Evolutionary conservation across 2,113 vertebrate species (phyloP).

Genomic region (Odocoileus hemionus): DNA sequence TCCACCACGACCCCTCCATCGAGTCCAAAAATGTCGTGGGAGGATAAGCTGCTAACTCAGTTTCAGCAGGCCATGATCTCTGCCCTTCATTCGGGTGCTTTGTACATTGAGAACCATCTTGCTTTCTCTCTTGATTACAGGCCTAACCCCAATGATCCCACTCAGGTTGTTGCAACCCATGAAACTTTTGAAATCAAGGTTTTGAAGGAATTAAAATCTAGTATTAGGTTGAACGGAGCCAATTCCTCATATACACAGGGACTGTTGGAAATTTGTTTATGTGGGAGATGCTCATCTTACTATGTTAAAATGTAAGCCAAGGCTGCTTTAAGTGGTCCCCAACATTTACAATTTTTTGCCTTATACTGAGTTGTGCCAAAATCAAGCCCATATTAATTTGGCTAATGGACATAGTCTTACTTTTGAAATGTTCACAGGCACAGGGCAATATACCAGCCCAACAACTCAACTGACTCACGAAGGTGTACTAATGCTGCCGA

Average conservation of each 20-base stretch:
- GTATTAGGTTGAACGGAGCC: neutral
- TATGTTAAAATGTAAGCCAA: neutral
- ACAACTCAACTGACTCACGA: neutral
- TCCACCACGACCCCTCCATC: neutral
- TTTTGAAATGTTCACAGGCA: neutral
- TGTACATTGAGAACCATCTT: neutral
- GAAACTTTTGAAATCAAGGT: neutral
- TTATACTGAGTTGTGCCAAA: neutral
- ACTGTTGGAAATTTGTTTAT: neutral
- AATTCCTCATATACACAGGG: neutral
- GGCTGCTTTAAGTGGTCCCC: neutral
- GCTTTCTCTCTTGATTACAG: neutral
- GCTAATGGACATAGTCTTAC: neutral
- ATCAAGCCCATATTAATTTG: neutral
- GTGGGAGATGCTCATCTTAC: neutral
- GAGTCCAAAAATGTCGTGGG: neutral
- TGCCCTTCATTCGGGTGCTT: neutral
- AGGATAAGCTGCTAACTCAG: neutral
- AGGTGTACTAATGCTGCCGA: neutral
- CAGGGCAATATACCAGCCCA: neutral
- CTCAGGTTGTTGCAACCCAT: neutral
- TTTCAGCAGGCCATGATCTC: neutral
- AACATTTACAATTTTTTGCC: neutral
- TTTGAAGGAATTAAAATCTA: neutral
- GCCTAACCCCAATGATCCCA: neutral